phyloP scores from a whole-genome alignment of 2,113 vertebrate genomes.

The Eulemur rufifrons region DNA sequence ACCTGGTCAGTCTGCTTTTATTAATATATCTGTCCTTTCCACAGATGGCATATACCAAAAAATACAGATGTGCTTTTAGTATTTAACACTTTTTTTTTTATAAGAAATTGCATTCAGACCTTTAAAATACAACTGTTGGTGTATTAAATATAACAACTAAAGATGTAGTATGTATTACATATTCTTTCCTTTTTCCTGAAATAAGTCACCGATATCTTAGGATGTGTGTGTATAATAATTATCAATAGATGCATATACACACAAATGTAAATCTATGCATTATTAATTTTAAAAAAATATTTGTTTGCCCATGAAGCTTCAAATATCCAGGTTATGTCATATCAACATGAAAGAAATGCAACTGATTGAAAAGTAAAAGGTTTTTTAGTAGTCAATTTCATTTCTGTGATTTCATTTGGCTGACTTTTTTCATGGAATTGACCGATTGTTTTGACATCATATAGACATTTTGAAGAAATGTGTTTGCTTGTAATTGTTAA shows the following conservation, averaged over 20 bases:
- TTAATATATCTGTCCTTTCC: neutral
- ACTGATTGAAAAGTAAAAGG: neutral
- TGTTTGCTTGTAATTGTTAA: conserved; percentile 51
- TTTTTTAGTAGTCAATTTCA: conserved; percentile 2
- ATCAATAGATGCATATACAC: neutral
- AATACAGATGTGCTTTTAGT: neutral
- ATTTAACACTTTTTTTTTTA: neutral
- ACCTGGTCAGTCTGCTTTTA: neutral
- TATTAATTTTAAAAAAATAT: conserved; percentile 13
- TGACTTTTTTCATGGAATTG: neutral
- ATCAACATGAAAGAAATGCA: conserved; percentile 32
- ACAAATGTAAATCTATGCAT: neutral
- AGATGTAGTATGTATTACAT: neutral
- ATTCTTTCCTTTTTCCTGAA: conserved; percentile 34
- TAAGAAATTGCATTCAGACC: neutral
- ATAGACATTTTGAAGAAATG: conserved; percentile 34
- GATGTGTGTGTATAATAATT: neutral
- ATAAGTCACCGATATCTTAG: neutral
- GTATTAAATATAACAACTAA: neutral
- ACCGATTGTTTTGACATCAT: conserved; percentile 49
- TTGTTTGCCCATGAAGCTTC: neutral
- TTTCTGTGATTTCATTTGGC: conserved; percentile 8
- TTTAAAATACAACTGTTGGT: neutral
- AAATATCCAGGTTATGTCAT: neutral
- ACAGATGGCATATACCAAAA: neutral